Conservation (phyloP, 1,140 invertebrate genomes). For the Hyposmocoma kahamanoa region DNA sequence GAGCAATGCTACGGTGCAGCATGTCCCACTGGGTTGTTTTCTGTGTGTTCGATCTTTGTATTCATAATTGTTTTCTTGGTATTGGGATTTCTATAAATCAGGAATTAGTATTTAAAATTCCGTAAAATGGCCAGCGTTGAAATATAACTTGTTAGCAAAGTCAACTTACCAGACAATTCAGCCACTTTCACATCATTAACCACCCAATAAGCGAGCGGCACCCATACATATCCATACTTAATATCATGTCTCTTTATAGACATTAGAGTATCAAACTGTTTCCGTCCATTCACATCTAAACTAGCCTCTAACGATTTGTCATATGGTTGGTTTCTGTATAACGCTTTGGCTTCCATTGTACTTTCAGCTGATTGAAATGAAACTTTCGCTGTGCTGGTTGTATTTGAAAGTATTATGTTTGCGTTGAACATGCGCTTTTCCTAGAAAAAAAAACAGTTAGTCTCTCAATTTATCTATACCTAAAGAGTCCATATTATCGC, state of each 20-base stretch:
- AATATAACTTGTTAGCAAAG: too few species aligned
- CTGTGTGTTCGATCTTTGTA: too few species aligned
- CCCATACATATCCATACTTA: constrained; percentile 77
- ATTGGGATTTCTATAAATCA: too few species aligned
- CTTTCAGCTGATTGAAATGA: constrained; percentile 77
- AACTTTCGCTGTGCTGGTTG: constrained; percentile 64
- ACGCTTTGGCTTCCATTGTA: constrained; percentile 76
- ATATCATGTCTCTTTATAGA: constrained; percentile 67
- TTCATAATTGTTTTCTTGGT: too few species aligned
- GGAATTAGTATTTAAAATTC: too few species aligned
- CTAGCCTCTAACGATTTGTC: constrained; percentile 79
- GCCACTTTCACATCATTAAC: constrained; percentile 79
- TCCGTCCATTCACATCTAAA: constrained; percentile 80
- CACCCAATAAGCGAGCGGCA: constrained; percentile 78
- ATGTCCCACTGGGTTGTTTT: too few species aligned
- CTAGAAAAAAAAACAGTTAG: constrained; percentile 32
- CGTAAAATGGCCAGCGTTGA: too few species aligned
- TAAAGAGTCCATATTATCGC: too few species aligned
- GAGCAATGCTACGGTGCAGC: too few species aligned
- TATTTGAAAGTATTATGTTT: constrained; percentile 42
- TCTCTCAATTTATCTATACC: too few species aligned
- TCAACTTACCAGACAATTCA: constrained; percentile 76
- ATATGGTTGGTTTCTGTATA: constrained; percentile 77
- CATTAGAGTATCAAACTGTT: constrained; percentile 78
- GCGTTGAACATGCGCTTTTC: constrained; percentile 67